Evolutionary conservation across 2,888 invertebrate species (phyloP).

Genomic region (Ferdinandea cuprea): DNA sequence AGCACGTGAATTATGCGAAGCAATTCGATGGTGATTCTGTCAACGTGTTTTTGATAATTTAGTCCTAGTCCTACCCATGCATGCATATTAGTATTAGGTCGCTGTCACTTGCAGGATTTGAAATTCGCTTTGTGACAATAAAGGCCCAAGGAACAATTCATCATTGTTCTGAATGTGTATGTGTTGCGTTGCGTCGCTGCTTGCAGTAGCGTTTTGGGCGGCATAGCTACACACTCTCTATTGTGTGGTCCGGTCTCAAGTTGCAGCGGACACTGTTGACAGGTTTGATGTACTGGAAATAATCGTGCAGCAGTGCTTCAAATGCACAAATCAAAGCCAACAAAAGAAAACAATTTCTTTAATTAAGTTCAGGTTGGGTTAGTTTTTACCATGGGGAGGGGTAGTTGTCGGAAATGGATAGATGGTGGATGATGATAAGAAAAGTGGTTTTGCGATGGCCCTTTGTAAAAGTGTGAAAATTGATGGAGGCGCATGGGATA

Average conservation of each 20-base stretch:
- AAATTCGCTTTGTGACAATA: slow-evolving; percentile 57
- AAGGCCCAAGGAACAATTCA: slow-evolving; percentile 57
- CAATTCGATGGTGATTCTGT: slow-evolving; percentile 37
- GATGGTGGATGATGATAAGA: slow-evolving; percentile 44
- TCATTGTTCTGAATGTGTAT: slow-evolving; percentile 37
- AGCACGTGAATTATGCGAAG: slow-evolving; percentile 65
- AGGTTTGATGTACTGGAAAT: slow-evolving; percentile 74
- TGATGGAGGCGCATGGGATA: too few species aligned
- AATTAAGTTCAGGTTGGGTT: slow-evolving; percentile 70
- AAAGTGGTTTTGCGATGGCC: background rate
- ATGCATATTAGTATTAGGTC: slow-evolving; percentile 31
- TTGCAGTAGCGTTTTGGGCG: slow-evolving; percentile 14
- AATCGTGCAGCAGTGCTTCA: slow-evolving; percentile 65
- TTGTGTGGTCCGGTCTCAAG: slow-evolving; percentile 47
- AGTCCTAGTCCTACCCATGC: slow-evolving; percentile 43
- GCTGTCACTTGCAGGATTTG: slow-evolving; percentile 64
- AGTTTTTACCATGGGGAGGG: slow-evolving; percentile 1
- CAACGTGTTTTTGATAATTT: slow-evolving; percentile 45
- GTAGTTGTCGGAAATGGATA: slow-evolving; percentile 23
- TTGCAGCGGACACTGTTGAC: slow-evolving; percentile 67
- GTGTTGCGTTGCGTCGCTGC: background rate
- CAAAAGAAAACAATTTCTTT: slow-evolving; percentile 65
- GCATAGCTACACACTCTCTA: background rate
- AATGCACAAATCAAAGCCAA: slow-evolving; percentile 69
- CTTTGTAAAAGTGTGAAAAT: background rate